Evolutionary conservation across 2,113 vertebrate species (phyloP), one percentile per base, ranked within the genome.

Genomic region (Heterotilapia buettikoferi): DNA sequence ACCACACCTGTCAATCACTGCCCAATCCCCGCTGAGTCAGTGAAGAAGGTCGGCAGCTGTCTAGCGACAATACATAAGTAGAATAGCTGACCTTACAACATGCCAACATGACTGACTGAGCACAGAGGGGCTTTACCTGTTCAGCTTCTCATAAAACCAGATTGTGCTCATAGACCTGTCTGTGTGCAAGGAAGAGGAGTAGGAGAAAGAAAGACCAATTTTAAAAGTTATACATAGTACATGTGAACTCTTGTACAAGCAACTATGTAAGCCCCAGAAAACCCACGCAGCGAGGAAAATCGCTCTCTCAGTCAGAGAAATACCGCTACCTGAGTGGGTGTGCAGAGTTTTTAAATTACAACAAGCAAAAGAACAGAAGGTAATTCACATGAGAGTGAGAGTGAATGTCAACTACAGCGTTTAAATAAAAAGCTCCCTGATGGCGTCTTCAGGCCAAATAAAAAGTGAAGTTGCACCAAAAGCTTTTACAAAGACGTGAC

Each of bases 11-110:
- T 87, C 87, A 90, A 45, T 92, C 84, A 76, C 38, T 9, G 59
- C 59, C 33, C 29, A 76, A 54, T 90, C 57, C 89, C 82, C 21
- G 47, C 89, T 52, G 76, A 90, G 84, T 89, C 89, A 21, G 29
- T 24, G 71, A 84, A 47, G 38, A 84, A 21, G 24, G 21, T 61
- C 5, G 14, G 82, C 80, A 82, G 66, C 88, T 14, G 90, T 71
- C 88, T 57, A 68, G 24, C 9, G 2, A 59, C 19, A 6, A 68
- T 54, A 47, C 43, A 36, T 6, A 0, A 24, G 29, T 0, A 54
- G 19, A 85, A 61, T 82, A 78, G 52, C 80, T 73, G 47, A 45
- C 40, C 84, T 79, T 53, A 84, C 3, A 14, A 45, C 19, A 43
- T 6, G 19, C 8, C 53, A n/a, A 13, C 54, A 66, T 19, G 71